Evolutionary conservation across 2,888 invertebrate species (phyloP), one percentile per base, ranked within the genome.

Genomic region (Omphaloscelis lunosa): DNA sequence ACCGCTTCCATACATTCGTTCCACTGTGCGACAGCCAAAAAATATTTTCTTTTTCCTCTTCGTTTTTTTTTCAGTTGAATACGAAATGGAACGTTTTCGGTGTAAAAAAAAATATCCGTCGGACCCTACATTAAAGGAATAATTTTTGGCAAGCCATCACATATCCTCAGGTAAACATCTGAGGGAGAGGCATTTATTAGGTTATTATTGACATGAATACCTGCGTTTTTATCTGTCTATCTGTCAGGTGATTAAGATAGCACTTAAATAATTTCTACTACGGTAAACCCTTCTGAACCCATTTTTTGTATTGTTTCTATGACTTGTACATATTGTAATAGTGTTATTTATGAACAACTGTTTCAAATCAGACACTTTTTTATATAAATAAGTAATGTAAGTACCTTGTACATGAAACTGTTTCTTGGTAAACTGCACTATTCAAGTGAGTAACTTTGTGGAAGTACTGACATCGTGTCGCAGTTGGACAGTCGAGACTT

Each of bases 401-500:
- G 58, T 58, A 29, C 8, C 17, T 1, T 23, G 8, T 29, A 23
- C 12, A 29, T 4, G 29, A 29, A 67, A 29, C 15, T 5, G 2
- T 51, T 67, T 12, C 23, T 29, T 29, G n/a, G n/a, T n/a, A 27
- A 66, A 41, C 41, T 23, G 41, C 27, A 41, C 5, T n/a, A 29
- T 45, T 45, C 2, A 17, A 23, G 6, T 29, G 11, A 23, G 4
- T 17, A 41, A 23, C 23, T 66, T 70, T 67, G 29, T 45, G 23
- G 23, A 68, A 45, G 29, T 17, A 23, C 29, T 17, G 8, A 29
- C 29, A 6, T 69, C 39, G 39, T 69, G 34, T 29, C 41, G 15
- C 20, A 67, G 11, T 67, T 67, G 17, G 70, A 70, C 17, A 67
- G 27, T 70, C 41, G 15, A 17, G 15, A 15, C 23, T 66, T 67